Base-by-base conservation (phyloP, 2,113 vertebrate species). In the Microtus ochrogaster region DNA sequence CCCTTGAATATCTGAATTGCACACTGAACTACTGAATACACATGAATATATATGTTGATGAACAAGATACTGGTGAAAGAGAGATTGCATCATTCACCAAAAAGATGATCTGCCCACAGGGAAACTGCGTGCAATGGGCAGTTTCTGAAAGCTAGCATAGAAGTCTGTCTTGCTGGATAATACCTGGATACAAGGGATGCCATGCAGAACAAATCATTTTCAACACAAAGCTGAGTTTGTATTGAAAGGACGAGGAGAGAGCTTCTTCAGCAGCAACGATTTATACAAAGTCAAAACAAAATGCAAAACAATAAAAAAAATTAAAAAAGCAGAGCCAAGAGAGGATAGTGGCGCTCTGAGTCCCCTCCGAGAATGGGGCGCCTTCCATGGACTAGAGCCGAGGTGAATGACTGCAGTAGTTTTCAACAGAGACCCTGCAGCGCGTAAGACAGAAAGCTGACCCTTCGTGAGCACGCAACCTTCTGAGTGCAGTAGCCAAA, bases 271-370 rank as follows among this genome's bases (percentile, higher is more conserved):
- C 1, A 65, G 26, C 26, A 65, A 84, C 1, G 14, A 1, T 39
- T 65, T 30, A 82, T 41, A 82, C 2, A 65, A 26, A 81, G 36
- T 13, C 39, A 92, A 52, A 81, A 55, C 22, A 41, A 63, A 24
- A 13, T 21, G 58, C 12, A 39, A 73, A 73, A 73, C 3, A 21
- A 72, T 39, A 33, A 10, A 10, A 39, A 72, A 73, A 39, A 72
- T 39, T 39, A 82, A 58, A 78, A 78, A 92, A 16, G 6, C 16
- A 24, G 44, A 83, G 4, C 10, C 13, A 21, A 87, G 8, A 61
- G 33, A 68, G n/a, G 5, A n/a, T 55, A 39, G 1, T 58, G 33
- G 26, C 61, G 33, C 0, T n/a, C 0, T 24, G 21, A 26, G 9
- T 74, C 9, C 33, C 12, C 66, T 88, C 66, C 49, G 22, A 58